Evolutionary conservation across 2,888 invertebrate genomes (phyloP), one percentile per base, ranked within the genome.

Genomic region (Harpalus rubripes): DNA sequence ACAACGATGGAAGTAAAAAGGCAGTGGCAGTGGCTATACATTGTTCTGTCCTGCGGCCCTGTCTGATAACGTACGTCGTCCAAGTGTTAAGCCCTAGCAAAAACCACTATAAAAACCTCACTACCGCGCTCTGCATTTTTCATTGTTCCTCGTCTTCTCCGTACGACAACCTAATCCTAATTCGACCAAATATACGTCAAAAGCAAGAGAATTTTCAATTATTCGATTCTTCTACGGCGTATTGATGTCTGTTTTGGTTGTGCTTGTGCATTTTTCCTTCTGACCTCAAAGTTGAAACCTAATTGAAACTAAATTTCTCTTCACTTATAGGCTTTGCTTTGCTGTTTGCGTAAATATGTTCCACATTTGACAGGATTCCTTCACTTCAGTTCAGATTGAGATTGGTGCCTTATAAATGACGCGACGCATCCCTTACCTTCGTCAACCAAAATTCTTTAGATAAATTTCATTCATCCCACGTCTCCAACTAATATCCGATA

Each of bases 11-110:
- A 8, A 32, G 39, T 80, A 61, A 80, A 80, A 80, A 80, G 59
- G 16, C 61, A 32, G 5, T 22, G 22, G 22, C 79, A 80, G 41
- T 41, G 80, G 80, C 41, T 63, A 80, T 80, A 80, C 80, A 80
- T 80, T 80, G 80, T 80, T 41, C 80, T 78, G 58, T 78, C 78
- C 78, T 56, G n/a, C 15, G 22, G 12, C 76, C 79, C 59, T 79
- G 80, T 15, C 61, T 18, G 80, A 80, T 80, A 80, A 68, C 81
- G 26, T 58, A 82, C 82, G 61, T 26, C 52, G 74, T 8, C 39
- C 58, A 82, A 82, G 82, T 82, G 82, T 82, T 82, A 82, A 82
- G 82, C 82, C 58, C 74, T 59, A 59, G 72, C 59, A 82, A 82
- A 82, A 82, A 82, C 82, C 52, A 22, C 56, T 32, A 56, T 65